These are phyloP conservation scores for Apodemia duryi DNA, from an alignment of 2,888 invertebrate genomes.

Conservation along the genomic window DNA sequence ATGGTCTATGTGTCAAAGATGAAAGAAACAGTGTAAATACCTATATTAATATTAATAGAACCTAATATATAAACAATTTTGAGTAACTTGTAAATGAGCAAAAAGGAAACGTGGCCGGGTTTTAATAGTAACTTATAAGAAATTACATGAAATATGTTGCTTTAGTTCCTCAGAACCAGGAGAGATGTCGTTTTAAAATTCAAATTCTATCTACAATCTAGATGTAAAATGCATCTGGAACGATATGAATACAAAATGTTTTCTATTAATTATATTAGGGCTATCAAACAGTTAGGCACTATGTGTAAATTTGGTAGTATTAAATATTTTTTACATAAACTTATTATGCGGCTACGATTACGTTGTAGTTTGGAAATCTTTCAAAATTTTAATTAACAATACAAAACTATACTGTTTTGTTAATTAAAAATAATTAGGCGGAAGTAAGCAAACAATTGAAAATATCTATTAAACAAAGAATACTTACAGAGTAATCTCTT, in stretches of 20 bases:
- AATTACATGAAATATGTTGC: neutral
- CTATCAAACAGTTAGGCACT: too few species aligned
- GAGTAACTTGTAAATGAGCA: too few species aligned
- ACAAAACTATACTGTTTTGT: neutral
- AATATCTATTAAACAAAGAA: conserved; percentile 2
- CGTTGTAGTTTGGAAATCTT: too few species aligned
- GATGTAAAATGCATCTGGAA: conserved; percentile 39
- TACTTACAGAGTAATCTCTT: conserved; percentile 61
- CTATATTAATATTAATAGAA: too few species aligned
- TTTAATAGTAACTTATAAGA: too few species aligned
- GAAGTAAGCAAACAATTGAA: neutral
- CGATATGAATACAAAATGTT: conserved; percentile 8
- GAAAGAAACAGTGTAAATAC: too few species aligned
- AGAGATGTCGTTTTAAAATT: conserved; percentile 26
- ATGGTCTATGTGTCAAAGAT: too few species aligned
- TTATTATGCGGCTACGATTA: neutral
- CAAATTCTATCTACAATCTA: conserved; percentile 33
- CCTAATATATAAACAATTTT: too few species aligned
- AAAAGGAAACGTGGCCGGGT: too few species aligned
- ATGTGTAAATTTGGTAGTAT: neutral
- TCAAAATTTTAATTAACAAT: too few species aligned
- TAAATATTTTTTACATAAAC: neutral
- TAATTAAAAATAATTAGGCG: neutral
- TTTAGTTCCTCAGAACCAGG: neutral
- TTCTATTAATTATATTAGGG: too few species aligned